Evolutionary conservation across 2,113 vertebrate species (phyloP).

Genomic region (Rousettus leschenaultii): DNA sequence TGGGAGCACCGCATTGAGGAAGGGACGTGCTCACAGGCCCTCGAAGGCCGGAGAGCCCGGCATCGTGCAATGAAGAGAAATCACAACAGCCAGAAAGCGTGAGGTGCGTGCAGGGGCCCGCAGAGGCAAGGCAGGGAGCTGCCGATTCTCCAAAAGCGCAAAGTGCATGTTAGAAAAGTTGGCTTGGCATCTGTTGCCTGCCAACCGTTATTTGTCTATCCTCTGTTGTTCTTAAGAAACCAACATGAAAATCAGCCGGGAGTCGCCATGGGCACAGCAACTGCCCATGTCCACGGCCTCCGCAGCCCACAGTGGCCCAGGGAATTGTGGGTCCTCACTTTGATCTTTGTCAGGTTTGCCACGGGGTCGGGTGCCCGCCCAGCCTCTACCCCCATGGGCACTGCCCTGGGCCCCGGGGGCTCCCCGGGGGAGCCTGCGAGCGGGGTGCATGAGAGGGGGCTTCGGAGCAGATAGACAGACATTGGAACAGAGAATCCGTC

Average conservation of each 20-base stretch:
- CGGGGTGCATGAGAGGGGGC: fast-evolving
- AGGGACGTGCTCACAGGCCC: background rate
- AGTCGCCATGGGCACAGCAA: fast-evolving
- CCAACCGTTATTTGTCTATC: background rate
- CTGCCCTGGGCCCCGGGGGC: background rate
- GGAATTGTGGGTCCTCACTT: background rate
- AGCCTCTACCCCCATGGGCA: no score
- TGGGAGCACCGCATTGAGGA: background rate
- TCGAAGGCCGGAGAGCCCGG: background rate
- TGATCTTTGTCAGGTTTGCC: background rate
- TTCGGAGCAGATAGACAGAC: background rate
- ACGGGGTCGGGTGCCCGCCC: background rate
- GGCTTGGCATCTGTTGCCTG: background rate
- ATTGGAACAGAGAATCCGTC: background rate
- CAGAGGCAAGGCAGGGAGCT: background rate
- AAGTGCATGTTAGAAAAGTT: background rate
- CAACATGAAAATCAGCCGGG: fast-evolving
- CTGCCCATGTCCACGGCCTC: fast-evolving
- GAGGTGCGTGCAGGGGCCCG: no score
- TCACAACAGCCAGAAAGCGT: background rate
- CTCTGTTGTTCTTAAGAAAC: background rate
- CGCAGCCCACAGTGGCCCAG: background rate
- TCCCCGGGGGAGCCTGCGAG: background rate
- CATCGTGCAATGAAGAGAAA: background rate
- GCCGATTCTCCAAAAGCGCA: background rate